Conservation (phyloP, 2,797 vertebrate species). For the Phaenicophaeus curvirostris region DNA sequence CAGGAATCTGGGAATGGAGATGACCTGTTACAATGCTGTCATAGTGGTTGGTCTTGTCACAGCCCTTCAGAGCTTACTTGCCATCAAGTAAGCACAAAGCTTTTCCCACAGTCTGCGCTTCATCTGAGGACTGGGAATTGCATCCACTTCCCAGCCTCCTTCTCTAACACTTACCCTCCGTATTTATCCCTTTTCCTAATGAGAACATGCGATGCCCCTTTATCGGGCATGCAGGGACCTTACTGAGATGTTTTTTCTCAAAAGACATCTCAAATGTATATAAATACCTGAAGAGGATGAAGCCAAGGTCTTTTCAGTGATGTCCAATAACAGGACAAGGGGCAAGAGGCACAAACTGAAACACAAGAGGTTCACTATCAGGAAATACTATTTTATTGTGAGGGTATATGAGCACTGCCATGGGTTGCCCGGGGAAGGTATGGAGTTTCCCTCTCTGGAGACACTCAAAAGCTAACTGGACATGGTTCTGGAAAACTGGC, state of each 20-base stretch:
- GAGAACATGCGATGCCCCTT: neutral
- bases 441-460: neutral
- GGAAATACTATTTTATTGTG: neutral
- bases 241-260: neutral
- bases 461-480: neutral
- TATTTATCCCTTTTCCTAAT: neutral
- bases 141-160: neutral
- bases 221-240: neutral
- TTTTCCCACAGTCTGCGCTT: neutral
- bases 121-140: neutral
- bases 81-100: neutral
- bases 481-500: neutral
- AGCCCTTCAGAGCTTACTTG: neutral
- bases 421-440: neutral
- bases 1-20: neutral
- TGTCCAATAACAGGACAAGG: neutral
- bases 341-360: neutral
- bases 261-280: neutral
- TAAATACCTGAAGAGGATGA: neutral
- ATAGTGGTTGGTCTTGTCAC: neutral
- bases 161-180: neutral
- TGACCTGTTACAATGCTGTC: neutral
- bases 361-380: neutral
- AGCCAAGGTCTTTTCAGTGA: neutral
- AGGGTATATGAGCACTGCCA: neutral